Percentiles rank a stretch among this genome's conserved stretches.
These are phyloP conservation scores for Epinotia nisella DNA, from an alignment of 2,888 invertebrate species.

Conservation along the genomic window DNA sequence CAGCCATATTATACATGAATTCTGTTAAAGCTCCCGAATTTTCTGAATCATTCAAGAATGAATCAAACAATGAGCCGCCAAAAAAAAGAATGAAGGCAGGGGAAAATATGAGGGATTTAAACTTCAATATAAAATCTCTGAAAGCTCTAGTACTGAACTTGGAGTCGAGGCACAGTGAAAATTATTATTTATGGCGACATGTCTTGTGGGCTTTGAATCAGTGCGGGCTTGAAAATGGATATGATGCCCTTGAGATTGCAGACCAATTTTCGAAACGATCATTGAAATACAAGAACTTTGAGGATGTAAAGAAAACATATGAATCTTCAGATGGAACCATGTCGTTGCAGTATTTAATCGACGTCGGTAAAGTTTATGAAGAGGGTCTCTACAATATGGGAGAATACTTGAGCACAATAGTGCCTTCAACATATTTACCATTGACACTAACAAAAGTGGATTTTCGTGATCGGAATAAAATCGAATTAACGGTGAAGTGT, in stretches of 20 bases:
- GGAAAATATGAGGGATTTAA: background rate
- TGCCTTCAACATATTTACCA: slow-evolving; percentile 8
- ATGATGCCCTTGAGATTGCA: slow-evolving; percentile 34
- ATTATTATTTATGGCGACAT: slow-evolving; percentile 34
- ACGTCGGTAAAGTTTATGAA: slow-evolving; percentile 36
- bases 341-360: slow-evolving; percentile 36
- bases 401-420: slow-evolving; percentile 23
- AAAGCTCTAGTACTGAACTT: slow-evolving; percentile 31
- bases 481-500: slow-evolving; percentile 23
- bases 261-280: slow-evolving; percentile 32
- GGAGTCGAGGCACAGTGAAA: slow-evolving; percentile 32
- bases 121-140: slow-evolving; percentile 26
- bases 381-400: slow-evolving; percentile 14
- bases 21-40: slow-evolving; percentile 20
- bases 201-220: slow-evolving; percentile 38
- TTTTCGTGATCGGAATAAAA: slow-evolving; percentile 20
- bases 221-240: slow-evolving; percentile 31
- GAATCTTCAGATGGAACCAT: slow-evolving; percentile 34
- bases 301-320: slow-evolving; percentile 37
- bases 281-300: slow-evolving; percentile 26
- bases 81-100: slow-evolving; percentile 16
- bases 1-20: slow-evolving; percentile 22
- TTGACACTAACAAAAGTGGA: slow-evolving; percentile 17
- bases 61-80: slow-evolving; percentile 19
- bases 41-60: slow-evolving; percentile 5